phyloP scores from a whole-genome alignment of 1,140 invertebrate genomes.

The Mycetomoellerius zeteki region DNA sequence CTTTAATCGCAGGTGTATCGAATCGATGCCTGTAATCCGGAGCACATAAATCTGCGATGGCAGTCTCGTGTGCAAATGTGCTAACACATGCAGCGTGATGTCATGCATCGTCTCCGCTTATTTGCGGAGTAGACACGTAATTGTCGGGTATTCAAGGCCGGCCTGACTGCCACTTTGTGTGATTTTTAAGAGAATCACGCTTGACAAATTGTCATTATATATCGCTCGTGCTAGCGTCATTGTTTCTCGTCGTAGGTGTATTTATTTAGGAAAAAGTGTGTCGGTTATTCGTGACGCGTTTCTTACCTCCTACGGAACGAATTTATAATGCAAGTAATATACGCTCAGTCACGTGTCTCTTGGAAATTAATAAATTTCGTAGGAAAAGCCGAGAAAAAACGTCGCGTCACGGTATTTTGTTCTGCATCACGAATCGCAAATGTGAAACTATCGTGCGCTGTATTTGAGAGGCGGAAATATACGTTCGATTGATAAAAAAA shows the following conservation, averaged over 20 bases:
- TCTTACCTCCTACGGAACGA: slow-evolving; percentile 23
- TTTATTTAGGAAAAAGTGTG: slow-evolving; percentile 45
- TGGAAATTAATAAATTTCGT: slow-evolving; percentile 42
- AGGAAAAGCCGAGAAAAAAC: slow-evolving; percentile 27
- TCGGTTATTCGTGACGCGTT: slow-evolving; percentile 12
- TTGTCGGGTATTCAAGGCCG: slow-evolving; percentile 72
- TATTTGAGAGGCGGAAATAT: neutral
- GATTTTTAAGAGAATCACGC: slow-evolving; percentile 72
- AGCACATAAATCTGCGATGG: slow-evolving; percentile 52
- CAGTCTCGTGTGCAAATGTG: neutral
- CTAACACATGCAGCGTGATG: slow-evolving; percentile 61
- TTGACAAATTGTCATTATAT: slow-evolving; percentile 70
- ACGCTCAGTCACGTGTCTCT: neutral
- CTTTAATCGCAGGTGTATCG: slow-evolving; percentile 3
- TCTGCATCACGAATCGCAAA: slow-evolving; percentile 19
- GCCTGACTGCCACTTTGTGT: slow-evolving; percentile 65
- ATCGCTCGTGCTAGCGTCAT: slow-evolving; percentile 35
- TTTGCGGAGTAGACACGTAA: slow-evolving; percentile 71
- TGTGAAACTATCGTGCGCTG: neutral
- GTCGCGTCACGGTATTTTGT: neutral
- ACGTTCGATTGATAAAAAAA: slow-evolving; percentile 1
- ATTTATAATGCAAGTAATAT: slow-evolving; percentile 35
- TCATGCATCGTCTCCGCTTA: slow-evolving; percentile 69
- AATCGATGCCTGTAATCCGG: slow-evolving; percentile 45
- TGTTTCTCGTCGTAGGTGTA: slow-evolving; percentile 54